Evolutionary conservation across 2,888 invertebrate genomes (phyloP).

Genomic region (Monoplex corrugatus): DNA sequence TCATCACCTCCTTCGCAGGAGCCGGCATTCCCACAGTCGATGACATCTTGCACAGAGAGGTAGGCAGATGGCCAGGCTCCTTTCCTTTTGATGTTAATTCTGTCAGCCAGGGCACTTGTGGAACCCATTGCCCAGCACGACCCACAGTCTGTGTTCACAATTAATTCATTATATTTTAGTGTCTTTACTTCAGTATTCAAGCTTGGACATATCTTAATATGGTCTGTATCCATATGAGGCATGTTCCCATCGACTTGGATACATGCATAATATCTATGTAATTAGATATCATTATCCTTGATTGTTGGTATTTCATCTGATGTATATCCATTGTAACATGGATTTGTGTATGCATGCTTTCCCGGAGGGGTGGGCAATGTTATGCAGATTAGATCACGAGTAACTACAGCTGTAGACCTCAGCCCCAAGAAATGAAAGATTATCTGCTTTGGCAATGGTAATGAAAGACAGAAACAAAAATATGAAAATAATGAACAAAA

Average conservation of each 20-base stretch:
- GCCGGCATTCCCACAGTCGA: constrained; percentile 82
- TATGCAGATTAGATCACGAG: no score
- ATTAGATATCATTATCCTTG: background rate
- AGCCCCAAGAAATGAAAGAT: no score
- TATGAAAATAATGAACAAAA: background rate
- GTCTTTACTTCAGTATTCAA: background rate
- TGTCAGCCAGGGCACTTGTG: constrained; percentile 83
- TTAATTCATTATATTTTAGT: background rate
- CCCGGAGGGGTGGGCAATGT: no score
- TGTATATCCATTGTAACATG: background rate
- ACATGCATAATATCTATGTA: background rate
- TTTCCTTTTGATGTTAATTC: constrained; percentile 82
- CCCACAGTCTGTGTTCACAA: constrained; percentile 81
- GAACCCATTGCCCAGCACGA: constrained; percentile 83
- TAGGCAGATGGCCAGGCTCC: constrained; percentile 82
- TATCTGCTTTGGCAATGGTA: constrained; percentile 8
- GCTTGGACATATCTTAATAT: background rate
- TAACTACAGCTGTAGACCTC: no score
- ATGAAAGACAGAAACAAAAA: background rate
- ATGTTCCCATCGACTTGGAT: background rate
- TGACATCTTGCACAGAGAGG: constrained; percentile 82
- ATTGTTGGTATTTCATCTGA: background rate
- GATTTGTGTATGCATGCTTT: background rate
- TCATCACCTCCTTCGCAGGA: constrained; percentile 78
- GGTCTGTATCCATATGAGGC: background rate